These are phyloP conservation scores for Sinohyriopsis cumingii DNA, from an alignment of 2,888 invertebrate species.

Conservation along the genomic window DNA sequence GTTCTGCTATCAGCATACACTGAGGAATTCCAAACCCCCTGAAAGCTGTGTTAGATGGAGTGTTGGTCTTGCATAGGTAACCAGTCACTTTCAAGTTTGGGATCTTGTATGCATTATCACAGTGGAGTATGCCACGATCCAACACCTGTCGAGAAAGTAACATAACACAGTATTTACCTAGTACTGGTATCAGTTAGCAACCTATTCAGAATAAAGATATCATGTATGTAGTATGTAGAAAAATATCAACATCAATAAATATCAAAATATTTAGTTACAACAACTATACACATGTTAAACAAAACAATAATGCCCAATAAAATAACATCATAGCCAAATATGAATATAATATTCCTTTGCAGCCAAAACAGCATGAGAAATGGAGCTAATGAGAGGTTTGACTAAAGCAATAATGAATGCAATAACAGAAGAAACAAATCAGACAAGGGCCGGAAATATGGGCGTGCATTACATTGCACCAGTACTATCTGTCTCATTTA, in stretches of 20 bases:
- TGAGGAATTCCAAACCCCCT: conserved; percentile 73
- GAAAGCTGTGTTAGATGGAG: conserved; percentile 94
- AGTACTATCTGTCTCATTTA: too few species aligned
- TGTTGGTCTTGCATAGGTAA: conserved; percentile 84
- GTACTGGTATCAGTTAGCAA: neutral
- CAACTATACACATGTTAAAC: too few species aligned
- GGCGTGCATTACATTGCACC: too few species aligned
- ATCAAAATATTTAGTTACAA: too few species aligned
- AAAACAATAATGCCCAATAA: too few species aligned
- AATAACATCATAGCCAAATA: too few species aligned
- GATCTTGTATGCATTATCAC: conserved; percentile 79
- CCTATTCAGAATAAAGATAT: neutral
- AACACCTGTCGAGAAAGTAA: conserved; percentile 77
- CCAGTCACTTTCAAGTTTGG: conserved; percentile 82
- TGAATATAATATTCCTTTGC: too few species aligned
- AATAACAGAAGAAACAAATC: too few species aligned
- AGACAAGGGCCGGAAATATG: too few species aligned
- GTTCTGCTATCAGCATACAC: conserved; percentile 44
- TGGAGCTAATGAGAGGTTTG: too few species aligned
- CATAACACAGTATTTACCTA: neutral
- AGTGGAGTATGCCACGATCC: conserved; percentile 80
- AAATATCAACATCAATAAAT: neutral
- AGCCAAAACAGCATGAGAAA: too few species aligned
- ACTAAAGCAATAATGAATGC: too few species aligned
- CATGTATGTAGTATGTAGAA: neutral